A percentile compares a stretch with the other conserved stretches of the same genome.
These are phyloP conservation scores for Trissolcus japonicus DNA, from an alignment of 2,888 invertebrate genomes.

Conservation along the genomic window DNA sequence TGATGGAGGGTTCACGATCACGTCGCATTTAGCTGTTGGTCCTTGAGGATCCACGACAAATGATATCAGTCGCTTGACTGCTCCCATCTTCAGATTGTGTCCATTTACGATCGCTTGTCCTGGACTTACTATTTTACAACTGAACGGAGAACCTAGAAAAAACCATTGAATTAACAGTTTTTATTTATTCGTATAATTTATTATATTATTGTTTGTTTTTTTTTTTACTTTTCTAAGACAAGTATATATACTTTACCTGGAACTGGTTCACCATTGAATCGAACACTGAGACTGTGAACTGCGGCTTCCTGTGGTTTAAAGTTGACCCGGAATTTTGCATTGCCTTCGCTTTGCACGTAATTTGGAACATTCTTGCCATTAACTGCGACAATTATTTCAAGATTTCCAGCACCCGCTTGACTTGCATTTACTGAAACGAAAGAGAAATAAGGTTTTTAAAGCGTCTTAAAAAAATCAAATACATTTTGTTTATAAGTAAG, in stretches of 20 bases:
- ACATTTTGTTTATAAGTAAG: too few relatives aligned
- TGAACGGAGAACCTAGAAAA: conserved; percentile 91
- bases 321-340: conserved; percentile 94
- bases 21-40: conserved; percentile 70
- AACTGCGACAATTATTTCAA: conserved; percentile 98
- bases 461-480: background rate
- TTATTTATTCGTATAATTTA: too few relatives aligned
- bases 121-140: conserved; percentile 86
- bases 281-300: conserved; percentile 92
- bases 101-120: conserved; percentile 83
- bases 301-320: conserved; percentile 97
- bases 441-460: background rate
- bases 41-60: conserved; percentile 79
- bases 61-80: conserved; percentile 81
- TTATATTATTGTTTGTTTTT: too few relatives aligned
- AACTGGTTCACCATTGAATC: conserved; percentile 84
- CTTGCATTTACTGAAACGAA: conserved; percentile 89
- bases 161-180: conserved; percentile 8
- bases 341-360: conserved; percentile 97
- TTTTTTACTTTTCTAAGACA: too few relatives aligned
- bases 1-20: conserved; percentile 88
- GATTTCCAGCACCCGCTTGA: conserved; percentile 95
- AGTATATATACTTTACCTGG: conserved; percentile 76
- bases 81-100: conserved; percentile 82
- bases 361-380: conserved; percentile 98